Base-by-base conservation (phyloP, 2,888 invertebrate genomes). In the Sepioteuthis lessoniana region DNA sequence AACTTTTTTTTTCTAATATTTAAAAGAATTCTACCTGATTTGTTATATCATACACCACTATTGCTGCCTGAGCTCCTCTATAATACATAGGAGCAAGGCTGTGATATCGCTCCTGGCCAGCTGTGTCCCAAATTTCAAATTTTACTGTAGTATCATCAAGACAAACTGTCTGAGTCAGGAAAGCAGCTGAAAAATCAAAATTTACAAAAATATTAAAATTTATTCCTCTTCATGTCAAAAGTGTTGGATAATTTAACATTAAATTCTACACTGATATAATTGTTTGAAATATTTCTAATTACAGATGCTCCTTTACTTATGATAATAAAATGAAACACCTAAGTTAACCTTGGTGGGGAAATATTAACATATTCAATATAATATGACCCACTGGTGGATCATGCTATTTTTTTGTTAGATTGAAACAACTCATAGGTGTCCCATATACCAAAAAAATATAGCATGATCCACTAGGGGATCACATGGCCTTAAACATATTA, bases 81-180 rank as follows among this genome's bases (percentile, higher is more conserved):
- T 98, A 98, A 96, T 98, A 99, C 99, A 99, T 99, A 60, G 99
- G 99, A 95, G 99, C 99, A 97, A 99, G 98, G 98, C 99, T 99
- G 98, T 99, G 99, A 97, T 99, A 99, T 98, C 99, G 98, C 97
- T 99, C 99, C 95, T 97, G 97, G 35, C 99, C 99, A 93, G 99
- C 99, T 95, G 99, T 99, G 97, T 99, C 99, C 99, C 99, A 99
- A 96, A 99, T 99, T 98, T 99, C 99, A 98, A 99, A 99, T 98
- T 99, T 99, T 95, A 99, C 99, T 96, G 99, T 99, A 96, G 99
- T 99, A 97, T 99, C 99, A 97, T 99, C 99, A 98, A 99, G 98
- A 98, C 99, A 99, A 95, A 99, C 99, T 94, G 99, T 99, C 98
- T 99, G 99, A 97, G 99, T 99, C 97, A 99, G 98, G 98, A 99